Evolutionary conservation across 92 coral and sea anemone species (phyloP).

Genomic region (Epizoanthus ramosus): DNA sequence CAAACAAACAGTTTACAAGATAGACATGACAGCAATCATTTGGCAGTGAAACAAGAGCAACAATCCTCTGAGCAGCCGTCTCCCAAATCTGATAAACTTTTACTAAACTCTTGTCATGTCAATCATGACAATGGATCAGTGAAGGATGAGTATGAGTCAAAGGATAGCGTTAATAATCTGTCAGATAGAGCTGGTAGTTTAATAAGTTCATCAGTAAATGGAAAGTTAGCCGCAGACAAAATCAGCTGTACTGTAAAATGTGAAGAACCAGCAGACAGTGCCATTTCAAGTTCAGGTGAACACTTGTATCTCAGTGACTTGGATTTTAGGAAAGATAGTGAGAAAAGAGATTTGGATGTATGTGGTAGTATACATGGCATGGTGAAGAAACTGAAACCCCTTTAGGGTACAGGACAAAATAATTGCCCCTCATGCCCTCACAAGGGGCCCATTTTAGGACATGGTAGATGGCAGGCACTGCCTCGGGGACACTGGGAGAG

Average conservation of each 20-base stretch:
- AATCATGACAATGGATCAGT: background rate
- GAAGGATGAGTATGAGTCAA: background rate
- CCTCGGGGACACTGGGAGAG: too few species aligned
- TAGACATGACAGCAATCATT: background rate
- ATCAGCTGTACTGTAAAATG: background rate
- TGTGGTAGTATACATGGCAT: background rate
- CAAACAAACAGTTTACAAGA: conserved; percentile 33
- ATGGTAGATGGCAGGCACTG: too few species aligned
- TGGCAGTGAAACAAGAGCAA: background rate
- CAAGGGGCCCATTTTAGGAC: too few species aligned
- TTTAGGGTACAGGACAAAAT: background rate
- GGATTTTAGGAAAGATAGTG: background rate
- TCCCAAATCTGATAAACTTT: background rate
- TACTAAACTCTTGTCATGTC: background rate
- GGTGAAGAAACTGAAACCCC: background rate
- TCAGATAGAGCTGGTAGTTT: background rate
- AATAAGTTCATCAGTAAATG: background rate
- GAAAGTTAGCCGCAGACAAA: background rate
- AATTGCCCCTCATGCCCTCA: too few species aligned
- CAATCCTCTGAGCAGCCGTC: background rate
- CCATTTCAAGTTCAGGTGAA: background rate
- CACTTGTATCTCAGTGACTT: background rate
- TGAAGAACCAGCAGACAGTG: background rate
- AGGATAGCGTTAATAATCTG: background rate
- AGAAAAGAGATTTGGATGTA: conserved; percentile 9